A percentile compares a stretch with the other conserved stretches of the same genome.
phyloP scores from a whole-genome alignment of 2,113 vertebrate species.

The Antechinus stuartii region DNA sequence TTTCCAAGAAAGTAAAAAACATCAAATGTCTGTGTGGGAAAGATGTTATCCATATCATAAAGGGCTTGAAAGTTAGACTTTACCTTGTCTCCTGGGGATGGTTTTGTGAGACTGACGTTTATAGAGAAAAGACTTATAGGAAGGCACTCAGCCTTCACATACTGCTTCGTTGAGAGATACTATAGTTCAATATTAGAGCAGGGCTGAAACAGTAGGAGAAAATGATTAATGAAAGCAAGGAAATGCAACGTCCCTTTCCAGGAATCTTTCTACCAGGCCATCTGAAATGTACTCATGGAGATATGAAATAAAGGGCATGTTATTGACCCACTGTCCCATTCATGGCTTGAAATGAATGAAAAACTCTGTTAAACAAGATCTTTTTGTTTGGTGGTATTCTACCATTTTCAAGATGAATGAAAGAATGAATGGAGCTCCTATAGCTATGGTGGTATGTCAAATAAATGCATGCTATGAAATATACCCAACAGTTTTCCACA shows the following conservation, averaged over 20 bases:
- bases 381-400: neutral
- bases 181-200: slow-evolving; percentile 69
- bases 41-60: slow-evolving; percentile 15
- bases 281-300: slow-evolving; percentile 79
- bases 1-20: neutral
- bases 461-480: neutral
- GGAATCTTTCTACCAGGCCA: slow-evolving; percentile 74
- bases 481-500: slow-evolving; percentile 18
- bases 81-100: neutral
- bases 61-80: neutral
- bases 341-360: neutral
- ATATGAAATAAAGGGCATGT: neutral
- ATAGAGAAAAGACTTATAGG: slow-evolving; percentile 36
- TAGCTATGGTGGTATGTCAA: neutral
- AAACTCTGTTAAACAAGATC: slow-evolving; percentile 31
- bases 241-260: slow-evolving; percentile 75
- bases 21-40: neutral
- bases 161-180: slow-evolving; percentile 53
- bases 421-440: slow-evolving; percentile 34
- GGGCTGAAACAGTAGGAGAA: slow-evolving; percentile 73
- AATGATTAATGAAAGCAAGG: slow-evolving; percentile 87
- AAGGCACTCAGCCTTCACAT: slow-evolving; percentile 57
- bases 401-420: neutral
- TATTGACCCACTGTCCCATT: slow-evolving; percentile 29
- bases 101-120: slow-evolving; percentile 64